Base-by-base conservation (phyloP, 2,113 vertebrate species). In the Labeo rohita region DNA sequence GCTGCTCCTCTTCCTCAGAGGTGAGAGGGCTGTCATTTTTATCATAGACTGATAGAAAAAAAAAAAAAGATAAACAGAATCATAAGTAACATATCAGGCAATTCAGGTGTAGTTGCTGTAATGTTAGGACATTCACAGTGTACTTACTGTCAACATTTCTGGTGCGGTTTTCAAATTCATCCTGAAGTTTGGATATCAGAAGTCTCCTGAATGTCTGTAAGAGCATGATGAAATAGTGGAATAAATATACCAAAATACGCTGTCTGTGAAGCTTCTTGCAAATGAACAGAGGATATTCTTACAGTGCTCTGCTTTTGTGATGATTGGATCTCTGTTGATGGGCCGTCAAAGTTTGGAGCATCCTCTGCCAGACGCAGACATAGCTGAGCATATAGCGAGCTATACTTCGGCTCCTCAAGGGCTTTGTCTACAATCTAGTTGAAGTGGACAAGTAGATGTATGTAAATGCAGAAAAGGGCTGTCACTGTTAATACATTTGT, bases 91-190 rank as follows among this genome's bases (percentile, higher is more conserved):
- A 28, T 2, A 23, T 61, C 18, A 3, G 11, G 5, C 45, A 18
- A 21, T 36, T 70, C 9, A 12, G 43, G 43, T 15, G 28, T 6
- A 80, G 18, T 4, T 12, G 16, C 10, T 13, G 23, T 21, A 50
- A 68, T 21, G 4, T 18, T 8, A 34, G 1, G 23, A 82, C 6
- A 8, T 45, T 23, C 4, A 43, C 7, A 12, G 2, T 59, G 0
- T 6, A 89, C 97, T 96, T 92, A 99, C 98, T 94, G 95, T 99
- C 98, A 96, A 99, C 98, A 97, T 99, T 99, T 97, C 97, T 97
- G 96, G 97, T 95, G 94, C 98, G 96, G 93, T 99, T 99, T 95
- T 99, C 98, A 98, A 99, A 99, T 98, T 99, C 98, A 99, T 99
- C 98, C 96, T 99, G 98, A 96, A 99, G 98, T 96, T 99, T 99